These are phyloP conservation scores for Palythoa heliodiscus DNA, from an alignment of 92 coral and sea anemone genomes.

Conservation along the genomic window DNA sequence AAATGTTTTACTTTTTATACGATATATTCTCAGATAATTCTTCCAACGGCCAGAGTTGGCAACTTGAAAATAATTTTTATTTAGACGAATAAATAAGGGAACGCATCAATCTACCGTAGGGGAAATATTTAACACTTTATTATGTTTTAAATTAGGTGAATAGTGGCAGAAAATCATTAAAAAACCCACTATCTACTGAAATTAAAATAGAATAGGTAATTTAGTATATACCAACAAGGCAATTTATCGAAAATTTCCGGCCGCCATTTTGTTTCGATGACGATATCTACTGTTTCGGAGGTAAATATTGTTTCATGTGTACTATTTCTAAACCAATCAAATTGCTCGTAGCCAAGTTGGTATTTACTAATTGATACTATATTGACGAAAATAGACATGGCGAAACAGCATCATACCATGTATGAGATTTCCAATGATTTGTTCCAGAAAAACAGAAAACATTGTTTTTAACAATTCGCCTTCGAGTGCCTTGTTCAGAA, in stretches of 20 bases:
- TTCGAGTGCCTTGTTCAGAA: not conserved
- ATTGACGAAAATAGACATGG: not conserved
- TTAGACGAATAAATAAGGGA: not conserved
- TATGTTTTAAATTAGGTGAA: not conserved
- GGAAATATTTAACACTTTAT: not conserved
- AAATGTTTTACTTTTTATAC: slow-evolving; percentile 42
- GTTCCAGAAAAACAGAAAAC: not conserved
- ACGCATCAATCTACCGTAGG: not conserved
- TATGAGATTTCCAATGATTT: slow-evolving; percentile 19
- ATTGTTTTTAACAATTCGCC: not conserved
- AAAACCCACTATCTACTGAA: too few relatives aligned
- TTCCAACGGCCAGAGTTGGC: not conserved
- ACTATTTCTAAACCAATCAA: too few relatives aligned
- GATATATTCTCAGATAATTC: not conserved
- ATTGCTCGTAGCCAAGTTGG: not conserved
- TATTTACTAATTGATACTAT: not conserved
- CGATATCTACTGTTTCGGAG: too few relatives aligned
- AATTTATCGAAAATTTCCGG: too few relatives aligned
- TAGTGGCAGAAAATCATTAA: too few relatives aligned
- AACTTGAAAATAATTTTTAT: not conserved
- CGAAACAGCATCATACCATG: not conserved
- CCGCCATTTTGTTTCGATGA: too few relatives aligned
- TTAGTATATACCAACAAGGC: too few relatives aligned
- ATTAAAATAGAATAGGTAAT: too few relatives aligned
- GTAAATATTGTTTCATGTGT: too few relatives aligned